A percentile compares a stretch with the other conserved stretches of the same genome.
phyloP scores from a whole-genome alignment of 1,140 invertebrate species.

The Sarcophaga bullata region DNA sequence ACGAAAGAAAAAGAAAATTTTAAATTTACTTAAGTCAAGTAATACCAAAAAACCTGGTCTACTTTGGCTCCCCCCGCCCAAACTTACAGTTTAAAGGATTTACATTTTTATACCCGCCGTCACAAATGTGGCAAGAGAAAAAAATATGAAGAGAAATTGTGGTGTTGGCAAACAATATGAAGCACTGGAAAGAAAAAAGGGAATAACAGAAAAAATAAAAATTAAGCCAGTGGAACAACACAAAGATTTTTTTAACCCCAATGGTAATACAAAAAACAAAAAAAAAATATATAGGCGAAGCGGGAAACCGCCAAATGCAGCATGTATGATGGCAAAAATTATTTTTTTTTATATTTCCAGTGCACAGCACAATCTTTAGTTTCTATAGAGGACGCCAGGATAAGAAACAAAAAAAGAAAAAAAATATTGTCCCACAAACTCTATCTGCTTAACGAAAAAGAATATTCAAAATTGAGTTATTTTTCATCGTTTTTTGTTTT shows the following conservation, averaged over 20 bases:
- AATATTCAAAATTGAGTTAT: not conserved
- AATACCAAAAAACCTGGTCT: not conserved
- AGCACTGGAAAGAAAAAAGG: too few species aligned
- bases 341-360: slow-evolving; percentile 33
- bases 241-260: not conserved
- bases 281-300: not conserved
- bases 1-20: not conserved
- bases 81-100: not conserved
- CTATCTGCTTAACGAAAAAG: not conserved
- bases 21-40: not conserved
- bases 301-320: slow-evolving; percentile 33
- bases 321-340: slow-evolving; percentile 32
- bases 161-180: too few species aligned
- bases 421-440: not conserved
- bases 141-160: too few species aligned
- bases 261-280: not conserved
- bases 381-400: not conserved
- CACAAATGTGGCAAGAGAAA: not conserved
- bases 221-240: not conserved
- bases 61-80: not conserved
- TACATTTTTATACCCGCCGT: not conserved
- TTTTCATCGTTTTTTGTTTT: not conserved
- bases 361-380: slow-evolving; percentile 4
- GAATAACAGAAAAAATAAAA: too few species aligned
- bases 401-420: not conserved